Evolutionary conservation across 2,113 vertebrate genomes (phyloP).

Genomic region (Microcebus tavaratra): DNA sequence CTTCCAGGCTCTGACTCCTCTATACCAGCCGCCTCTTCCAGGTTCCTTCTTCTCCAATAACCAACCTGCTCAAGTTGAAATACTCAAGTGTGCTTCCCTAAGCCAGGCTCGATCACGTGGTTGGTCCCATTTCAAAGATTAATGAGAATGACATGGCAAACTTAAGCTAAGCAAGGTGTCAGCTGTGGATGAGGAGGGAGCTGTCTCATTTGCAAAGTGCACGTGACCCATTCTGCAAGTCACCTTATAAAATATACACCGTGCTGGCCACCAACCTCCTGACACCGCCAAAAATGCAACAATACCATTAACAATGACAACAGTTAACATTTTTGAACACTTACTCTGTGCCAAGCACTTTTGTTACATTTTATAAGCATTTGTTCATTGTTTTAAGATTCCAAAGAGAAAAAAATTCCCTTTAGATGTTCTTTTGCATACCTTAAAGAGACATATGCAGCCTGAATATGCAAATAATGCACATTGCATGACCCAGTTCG

Average conservation of each 20-base stretch:
- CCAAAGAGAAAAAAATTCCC: background rate
- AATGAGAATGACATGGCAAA: background rate
- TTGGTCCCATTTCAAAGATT: background rate
- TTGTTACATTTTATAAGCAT: background rate
- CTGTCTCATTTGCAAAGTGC: background rate
- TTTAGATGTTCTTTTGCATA: background rate
- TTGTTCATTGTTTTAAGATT: background rate
- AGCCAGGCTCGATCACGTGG: accelerated
- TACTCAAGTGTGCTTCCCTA: background rate
- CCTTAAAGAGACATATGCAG: background rate
- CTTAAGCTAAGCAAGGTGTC: background rate
- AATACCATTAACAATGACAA: background rate
- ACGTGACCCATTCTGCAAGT: background rate
- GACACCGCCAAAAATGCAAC: background rate
- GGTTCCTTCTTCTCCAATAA: background rate
- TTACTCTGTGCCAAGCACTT: background rate
- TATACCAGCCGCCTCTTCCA: background rate
- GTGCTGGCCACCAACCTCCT: background rate
- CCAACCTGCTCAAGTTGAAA: background rate
- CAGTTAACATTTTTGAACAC: background rate
- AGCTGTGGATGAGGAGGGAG: background rate
- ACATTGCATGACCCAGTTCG: slow-evolving; percentile 40
- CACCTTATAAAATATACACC: background rate
- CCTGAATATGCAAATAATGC: background rate
- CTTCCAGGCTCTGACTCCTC: background rate